These are phyloP conservation scores for Scolopax mira DNA, from an alignment of 2,113 vertebrate species.

Conservation along the genomic window DNA sequence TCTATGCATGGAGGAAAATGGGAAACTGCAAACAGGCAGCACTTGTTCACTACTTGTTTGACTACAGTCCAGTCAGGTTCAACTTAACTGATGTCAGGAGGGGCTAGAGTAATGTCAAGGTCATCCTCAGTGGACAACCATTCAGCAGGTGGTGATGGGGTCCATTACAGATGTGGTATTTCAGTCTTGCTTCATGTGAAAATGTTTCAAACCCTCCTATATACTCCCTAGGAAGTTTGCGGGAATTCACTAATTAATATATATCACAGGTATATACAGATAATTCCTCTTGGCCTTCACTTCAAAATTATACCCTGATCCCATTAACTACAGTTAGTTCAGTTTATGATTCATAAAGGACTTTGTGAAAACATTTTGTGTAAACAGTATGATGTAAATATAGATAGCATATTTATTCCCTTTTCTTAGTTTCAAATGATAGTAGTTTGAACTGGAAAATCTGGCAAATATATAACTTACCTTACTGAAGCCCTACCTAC, in stretches of 20 bases:
- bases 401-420: slow-evolving; percentile 3
- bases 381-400: slow-evolving; percentile 20
- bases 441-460: slow-evolving; percentile 9
- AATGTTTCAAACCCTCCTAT: background rate
- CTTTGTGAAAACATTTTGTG: slow-evolving; percentile 33
- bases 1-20: background rate
- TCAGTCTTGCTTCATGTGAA: background rate
- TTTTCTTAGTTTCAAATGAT: slow-evolving; percentile 43
- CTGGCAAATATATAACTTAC: slow-evolving; percentile 19
- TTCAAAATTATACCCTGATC: background rate
- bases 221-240: background rate
- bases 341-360: slow-evolving; percentile 43
- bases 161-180: background rate
- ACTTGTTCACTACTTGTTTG: background rate
- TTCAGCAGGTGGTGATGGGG: background rate
- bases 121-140: background rate
- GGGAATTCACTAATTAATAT: background rate
- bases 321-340: background rate
- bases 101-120: background rate
- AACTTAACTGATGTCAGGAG: background rate
- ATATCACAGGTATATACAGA: background rate
- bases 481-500: background rate
- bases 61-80: background rate
- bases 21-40: background rate
- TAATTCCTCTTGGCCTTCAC: background rate